A percentile compares a stretch with the other conserved stretches of the same genome.
phyloP scores from a whole-genome alignment of 2,888 invertebrate genomes.

The Nezara viridula region DNA sequence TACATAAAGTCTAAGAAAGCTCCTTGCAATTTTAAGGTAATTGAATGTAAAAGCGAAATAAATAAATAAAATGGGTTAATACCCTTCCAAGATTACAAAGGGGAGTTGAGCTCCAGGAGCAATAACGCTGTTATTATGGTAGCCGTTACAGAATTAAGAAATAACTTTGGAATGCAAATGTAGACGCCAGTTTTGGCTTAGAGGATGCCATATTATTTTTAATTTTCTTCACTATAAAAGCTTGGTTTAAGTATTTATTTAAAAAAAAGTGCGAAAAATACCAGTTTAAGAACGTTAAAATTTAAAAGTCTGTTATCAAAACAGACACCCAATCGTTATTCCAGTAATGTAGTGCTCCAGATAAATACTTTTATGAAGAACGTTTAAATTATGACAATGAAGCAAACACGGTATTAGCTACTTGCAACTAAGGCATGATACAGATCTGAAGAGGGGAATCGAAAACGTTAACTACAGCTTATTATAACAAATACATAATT shows the following conservation, averaged over 20 bases:
- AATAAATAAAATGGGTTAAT: neutral
- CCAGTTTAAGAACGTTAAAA: neutral
- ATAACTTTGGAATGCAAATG: constrained; percentile 16
- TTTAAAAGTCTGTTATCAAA: no score
- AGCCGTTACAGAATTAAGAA: constrained; percentile 13
- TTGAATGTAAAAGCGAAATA: neutral
- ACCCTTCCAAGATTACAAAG: neutral
- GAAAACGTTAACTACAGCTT: no score
- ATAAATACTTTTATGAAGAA: no score
- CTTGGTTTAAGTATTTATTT: neutral
- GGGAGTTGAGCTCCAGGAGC: neutral
- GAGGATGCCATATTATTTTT: neutral
- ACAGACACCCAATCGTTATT: no score
- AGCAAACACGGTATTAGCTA: no score
- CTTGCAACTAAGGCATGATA: no score
- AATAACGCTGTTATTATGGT: neutral
- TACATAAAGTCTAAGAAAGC: neutral
- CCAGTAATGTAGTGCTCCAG: no score
- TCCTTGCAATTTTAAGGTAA: neutral
- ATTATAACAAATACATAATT: no score
- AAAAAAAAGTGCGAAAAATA: neutral
- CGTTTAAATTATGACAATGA: no score
- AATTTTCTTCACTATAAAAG: neutral
- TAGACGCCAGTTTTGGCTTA: neutral
- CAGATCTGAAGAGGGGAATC: no score